Evolutionary conservation across 2,797 vertebrate species (phyloP).

Genomic region (Astyanax mexicanus): DNA sequence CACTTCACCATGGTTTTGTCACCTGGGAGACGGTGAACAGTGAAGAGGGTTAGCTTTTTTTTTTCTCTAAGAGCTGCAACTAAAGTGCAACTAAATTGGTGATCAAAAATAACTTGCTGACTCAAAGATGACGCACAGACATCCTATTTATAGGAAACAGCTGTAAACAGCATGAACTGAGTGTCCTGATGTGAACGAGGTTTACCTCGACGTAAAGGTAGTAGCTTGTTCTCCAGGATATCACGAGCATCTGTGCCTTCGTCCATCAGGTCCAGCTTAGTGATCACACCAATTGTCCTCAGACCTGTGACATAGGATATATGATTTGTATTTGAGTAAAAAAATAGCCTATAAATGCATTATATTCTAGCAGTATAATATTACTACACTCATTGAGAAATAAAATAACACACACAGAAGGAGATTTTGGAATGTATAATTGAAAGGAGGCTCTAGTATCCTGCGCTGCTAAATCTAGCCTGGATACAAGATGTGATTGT

Average conservation of each 20-base stretch:
- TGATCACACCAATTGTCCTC: slow-evolving; percentile 90
- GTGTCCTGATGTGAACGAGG: neutral
- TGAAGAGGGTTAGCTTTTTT: neutral
- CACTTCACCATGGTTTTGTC: neutral
- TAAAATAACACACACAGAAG: too few relatives aligned
- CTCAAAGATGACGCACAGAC: slow-evolving; percentile 9
- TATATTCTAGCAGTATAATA: too few relatives aligned
- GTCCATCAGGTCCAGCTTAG: slow-evolving; percentile 91
- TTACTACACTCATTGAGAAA: too few relatives aligned
- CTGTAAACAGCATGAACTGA: neutral
- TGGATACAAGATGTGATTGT: too few relatives aligned
- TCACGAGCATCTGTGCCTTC: slow-evolving; percentile 90
- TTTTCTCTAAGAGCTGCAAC: neutral
- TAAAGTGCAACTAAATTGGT: slow-evolving; percentile 1
- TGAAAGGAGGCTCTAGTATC: too few relatives aligned
- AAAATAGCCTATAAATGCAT: too few relatives aligned
- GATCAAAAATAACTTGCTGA: neutral
- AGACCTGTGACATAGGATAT: too few relatives aligned
- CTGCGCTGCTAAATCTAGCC: too few relatives aligned
- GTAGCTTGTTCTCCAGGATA: slow-evolving; percentile 88
- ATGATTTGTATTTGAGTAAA: too few relatives aligned
- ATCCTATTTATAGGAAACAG: neutral
- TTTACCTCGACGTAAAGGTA: slow-evolving; percentile 86
- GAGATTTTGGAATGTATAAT: too few relatives aligned
- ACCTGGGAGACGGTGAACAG: neutral